Conservation (phyloP, 2,797 vertebrate genomes). For the Ctenochaetus hawaiiensis region DNA sequence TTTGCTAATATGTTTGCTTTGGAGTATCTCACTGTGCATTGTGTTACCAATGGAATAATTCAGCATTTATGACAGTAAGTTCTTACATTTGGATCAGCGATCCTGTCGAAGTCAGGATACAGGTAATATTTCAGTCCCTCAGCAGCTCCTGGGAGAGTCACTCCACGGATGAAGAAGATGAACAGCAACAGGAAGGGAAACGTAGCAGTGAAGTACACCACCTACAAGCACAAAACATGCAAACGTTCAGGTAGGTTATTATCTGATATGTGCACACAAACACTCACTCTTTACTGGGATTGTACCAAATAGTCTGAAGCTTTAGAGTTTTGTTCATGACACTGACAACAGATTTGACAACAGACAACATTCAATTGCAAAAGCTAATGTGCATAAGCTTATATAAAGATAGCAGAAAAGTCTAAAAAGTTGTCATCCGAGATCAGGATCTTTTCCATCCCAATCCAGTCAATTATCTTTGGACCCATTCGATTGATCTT, state of each 20-base stretch:
- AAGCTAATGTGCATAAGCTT: too few relatives aligned
- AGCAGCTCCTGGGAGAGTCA: conserved; percentile 90
- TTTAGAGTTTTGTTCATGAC: too few relatives aligned
- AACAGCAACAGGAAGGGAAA: conserved; percentile 93
- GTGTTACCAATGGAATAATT: not conserved
- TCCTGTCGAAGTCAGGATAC: conserved; percentile 83
- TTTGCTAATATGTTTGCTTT: not conserved
- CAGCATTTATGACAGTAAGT: not conserved
- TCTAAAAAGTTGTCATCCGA: too few relatives aligned
- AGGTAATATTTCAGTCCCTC: conserved; percentile 90
- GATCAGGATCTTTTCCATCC: too few relatives aligned
- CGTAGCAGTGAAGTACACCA: conserved; percentile 94
- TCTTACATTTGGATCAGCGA: conserved; percentile 86
- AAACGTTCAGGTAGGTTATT: not conserved
- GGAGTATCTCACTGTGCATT: not conserved
- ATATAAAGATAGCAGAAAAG: too few relatives aligned
- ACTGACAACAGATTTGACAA: too few relatives aligned
- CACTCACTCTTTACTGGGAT: not conserved
- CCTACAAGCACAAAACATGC: conserved; percentile 76
- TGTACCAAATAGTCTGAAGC: too few relatives aligned
- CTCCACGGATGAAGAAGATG: conserved; percentile 90
- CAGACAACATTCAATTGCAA: too few relatives aligned
- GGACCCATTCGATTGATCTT: not conserved
- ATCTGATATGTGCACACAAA: not conserved
- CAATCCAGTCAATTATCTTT: not conserved